These are phyloP conservation scores for Rosalia funebris DNA, from an alignment of 2,888 invertebrate species.

Conservation along the genomic window DNA sequence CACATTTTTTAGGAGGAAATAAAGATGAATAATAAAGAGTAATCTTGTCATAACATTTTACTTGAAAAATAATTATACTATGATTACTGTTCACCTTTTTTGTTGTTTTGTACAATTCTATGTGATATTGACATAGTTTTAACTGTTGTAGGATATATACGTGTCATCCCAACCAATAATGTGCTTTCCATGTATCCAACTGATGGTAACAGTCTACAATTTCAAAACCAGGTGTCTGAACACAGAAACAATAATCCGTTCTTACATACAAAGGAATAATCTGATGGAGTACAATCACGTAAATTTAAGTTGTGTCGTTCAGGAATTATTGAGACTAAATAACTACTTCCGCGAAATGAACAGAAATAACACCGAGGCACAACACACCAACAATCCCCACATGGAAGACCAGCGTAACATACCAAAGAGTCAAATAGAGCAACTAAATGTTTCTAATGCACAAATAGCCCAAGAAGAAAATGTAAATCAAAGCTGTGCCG, in stretches of 20 bases:
- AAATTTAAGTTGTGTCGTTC: slow-evolving; percentile 47
- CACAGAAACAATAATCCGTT: slow-evolving; percentile 49
- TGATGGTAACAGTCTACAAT: slow-evolving; percentile 50
- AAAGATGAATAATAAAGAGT: no score
- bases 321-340: slow-evolving; percentile 37
- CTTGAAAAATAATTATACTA: no score
- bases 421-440: slow-evolving; percentile 15
- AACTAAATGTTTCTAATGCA: not conserved
- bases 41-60: no score
- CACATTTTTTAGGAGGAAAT: no score
- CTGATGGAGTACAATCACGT: slow-evolving; percentile 46
- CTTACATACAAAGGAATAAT: slow-evolving; percentile 48
- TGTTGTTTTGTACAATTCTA: no score
- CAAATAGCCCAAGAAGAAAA: no score
- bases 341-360: slow-evolving; percentile 17
- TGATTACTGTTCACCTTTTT: no score
- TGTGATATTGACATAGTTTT: no score
- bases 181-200: slow-evolving; percentile 48
- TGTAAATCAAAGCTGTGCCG: not conserved
- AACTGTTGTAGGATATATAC: slow-evolving; percentile 50
- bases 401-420: slow-evolving; percentile 24
- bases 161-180: slow-evolving; percentile 50
- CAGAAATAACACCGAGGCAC: slow-evolving; percentile 22
- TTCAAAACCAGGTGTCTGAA: slow-evolving; percentile 53
- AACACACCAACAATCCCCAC: slow-evolving; percentile 31